Conservation (phyloP, 2,113 vertebrate genomes). For the Thalassarche chlororhynchos region DNA sequence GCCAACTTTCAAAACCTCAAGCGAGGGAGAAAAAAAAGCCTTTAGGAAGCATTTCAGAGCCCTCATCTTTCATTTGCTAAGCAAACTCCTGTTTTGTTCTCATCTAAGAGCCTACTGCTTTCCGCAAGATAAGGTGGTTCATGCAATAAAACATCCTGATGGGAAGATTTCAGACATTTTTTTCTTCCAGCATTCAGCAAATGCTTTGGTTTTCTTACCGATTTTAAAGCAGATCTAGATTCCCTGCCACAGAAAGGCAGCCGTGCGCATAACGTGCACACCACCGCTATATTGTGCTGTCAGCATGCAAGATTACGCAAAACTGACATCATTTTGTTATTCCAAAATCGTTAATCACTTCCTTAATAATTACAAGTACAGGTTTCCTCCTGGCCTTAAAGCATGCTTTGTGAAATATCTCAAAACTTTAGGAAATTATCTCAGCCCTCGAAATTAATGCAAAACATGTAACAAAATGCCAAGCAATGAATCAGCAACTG, state of each 20-base stretch:
- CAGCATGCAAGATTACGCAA: neutral
- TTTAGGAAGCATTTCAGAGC: neutral
- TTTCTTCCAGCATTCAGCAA: neutral
- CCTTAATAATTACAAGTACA: neutral
- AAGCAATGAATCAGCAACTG: neutral
- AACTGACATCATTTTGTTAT: neutral
- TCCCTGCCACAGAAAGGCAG: slow-evolving; percentile 24
- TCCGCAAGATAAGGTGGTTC: neutral
- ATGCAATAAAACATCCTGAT: neutral
- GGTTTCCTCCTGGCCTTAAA: neutral
- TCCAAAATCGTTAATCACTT: slow-evolving; percentile 13
- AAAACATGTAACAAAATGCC: neutral
- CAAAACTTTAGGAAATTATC: neutral
- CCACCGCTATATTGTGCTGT: neutral
- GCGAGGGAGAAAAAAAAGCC: neutral
- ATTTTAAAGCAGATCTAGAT: neutral
- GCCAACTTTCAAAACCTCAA: neutral
- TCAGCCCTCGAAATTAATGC: neutral
- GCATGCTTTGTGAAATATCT: neutral
- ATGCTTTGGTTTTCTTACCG: neutral
- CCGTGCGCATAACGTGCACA: neutral
- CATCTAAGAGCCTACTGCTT: neutral
- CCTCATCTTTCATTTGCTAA: neutral
- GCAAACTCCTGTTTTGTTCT: neutral
- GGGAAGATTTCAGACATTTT: neutral